phyloP scores from a whole-genome alignment of 2,888 invertebrate genomes.

The Hypercompe scribonia region DNA sequence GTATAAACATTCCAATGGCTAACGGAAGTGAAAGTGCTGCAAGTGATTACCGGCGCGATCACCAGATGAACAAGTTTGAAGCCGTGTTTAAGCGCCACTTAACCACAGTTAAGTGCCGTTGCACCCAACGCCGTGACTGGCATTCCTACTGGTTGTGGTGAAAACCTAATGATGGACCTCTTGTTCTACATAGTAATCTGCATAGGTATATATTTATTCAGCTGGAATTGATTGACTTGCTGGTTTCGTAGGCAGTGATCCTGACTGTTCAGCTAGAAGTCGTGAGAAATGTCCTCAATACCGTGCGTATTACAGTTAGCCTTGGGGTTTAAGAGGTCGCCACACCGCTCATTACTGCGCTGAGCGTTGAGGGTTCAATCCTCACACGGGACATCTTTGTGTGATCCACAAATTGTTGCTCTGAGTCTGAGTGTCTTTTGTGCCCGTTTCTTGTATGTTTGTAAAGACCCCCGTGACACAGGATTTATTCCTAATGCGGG shows the following conservation, averaged over 20 bases:
- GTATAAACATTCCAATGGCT: constrained; percentile 1
- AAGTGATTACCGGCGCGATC: neutral
- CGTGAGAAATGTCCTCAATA: no score
- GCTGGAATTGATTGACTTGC: neutral
- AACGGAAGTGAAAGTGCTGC: constrained; percentile 19
- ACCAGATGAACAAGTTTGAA: constrained; percentile 7
- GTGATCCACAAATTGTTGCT: no score
- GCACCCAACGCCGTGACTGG: neutral
- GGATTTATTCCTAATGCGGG: no score
- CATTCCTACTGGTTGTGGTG: neutral
- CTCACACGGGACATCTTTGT: no score
- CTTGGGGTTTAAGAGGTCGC: no score
- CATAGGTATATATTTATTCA: neutral
- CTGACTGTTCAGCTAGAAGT: neutral
- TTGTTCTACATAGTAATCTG: neutral
- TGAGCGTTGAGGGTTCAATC: no score
- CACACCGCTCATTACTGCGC: no score
- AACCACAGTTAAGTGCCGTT: neutral
- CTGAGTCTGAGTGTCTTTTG: no score
- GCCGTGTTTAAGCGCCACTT: constrained; percentile 15
- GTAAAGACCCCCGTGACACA: no score
- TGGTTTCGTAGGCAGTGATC: no score
- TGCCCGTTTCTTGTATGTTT: no score
- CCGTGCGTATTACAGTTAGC: no score
- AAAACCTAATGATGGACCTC: neutral